Evolutionary conservation across 2,797 vertebrate species (phyloP).

Genomic region (Pteropus rufus): DNA sequence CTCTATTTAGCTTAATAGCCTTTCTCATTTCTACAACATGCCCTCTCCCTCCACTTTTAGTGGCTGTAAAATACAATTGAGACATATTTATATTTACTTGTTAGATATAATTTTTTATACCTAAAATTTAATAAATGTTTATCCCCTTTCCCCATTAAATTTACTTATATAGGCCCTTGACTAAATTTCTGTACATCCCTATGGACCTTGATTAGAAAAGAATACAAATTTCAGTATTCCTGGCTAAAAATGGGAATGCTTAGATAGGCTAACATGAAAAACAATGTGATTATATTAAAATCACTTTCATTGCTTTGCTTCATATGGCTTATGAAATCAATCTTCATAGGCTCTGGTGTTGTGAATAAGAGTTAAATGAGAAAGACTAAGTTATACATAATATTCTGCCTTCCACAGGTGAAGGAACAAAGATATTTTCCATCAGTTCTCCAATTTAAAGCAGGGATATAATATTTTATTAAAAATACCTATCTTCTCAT

Average conservation of each 20-base stretch:
- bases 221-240: neutral
- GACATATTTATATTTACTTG: neutral
- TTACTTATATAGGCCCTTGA: neutral
- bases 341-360: neutral
- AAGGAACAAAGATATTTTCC: neutral
- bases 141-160: neutral
- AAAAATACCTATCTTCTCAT: neutral
- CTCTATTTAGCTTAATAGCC: neutral
- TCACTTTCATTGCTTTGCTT: neutral
- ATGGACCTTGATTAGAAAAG: neutral
- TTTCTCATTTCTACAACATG: neutral
- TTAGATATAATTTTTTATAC: neutral
- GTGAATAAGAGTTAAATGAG: neutral
- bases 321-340: neutral
- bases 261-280: neutral
- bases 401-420: neutral
- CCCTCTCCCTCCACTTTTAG: neutral
- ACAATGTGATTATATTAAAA: neutral
- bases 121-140: neutral
- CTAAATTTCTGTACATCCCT: neutral
- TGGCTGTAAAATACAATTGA: neutral
- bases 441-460: conserved; percentile 5
- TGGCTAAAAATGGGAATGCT: neutral
- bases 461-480: neutral
- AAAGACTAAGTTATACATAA: neutral